phyloP scores from a whole-genome alignment of 53 echinoderm and acorn worm genomes.

The Paracentrotus lividus region DNA sequence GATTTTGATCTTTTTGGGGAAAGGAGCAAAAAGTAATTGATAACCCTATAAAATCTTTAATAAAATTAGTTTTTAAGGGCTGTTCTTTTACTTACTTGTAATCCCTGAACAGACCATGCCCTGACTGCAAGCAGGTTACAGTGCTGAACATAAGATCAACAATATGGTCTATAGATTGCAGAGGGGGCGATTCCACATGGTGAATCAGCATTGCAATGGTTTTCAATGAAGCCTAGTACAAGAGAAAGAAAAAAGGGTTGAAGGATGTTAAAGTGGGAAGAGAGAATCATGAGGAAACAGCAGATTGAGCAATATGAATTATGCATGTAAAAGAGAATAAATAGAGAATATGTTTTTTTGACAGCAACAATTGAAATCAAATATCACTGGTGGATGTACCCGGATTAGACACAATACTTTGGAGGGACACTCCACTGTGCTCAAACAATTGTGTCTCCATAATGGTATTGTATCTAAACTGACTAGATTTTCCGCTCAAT shows the following conservation, averaged over 20 bases:
- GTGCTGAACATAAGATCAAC: conserved; percentile 74
- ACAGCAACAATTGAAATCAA: too few species aligned
- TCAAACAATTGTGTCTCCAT: too few species aligned
- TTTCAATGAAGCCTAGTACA: conserved; percentile 79
- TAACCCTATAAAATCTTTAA: too few species aligned
- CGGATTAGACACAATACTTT: too few species aligned
- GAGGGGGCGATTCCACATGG: conserved; percentile 66
- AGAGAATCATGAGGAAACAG: neutral
- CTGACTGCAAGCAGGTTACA: conserved; percentile 65
- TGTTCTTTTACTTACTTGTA: conserved; percentile 40
- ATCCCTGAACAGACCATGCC: conserved; percentile 45
- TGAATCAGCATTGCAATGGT: conserved; percentile 72
- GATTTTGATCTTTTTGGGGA: too few species aligned
- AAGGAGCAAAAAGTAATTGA: too few species aligned
- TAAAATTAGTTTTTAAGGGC: neutral
- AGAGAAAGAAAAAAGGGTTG: neutral
- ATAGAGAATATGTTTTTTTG: too few species aligned
- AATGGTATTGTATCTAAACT: too few species aligned
- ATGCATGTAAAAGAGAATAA: neutral
- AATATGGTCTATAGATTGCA: conserved; percentile 76
- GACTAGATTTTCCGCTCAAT: too few species aligned
- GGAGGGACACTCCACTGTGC: too few species aligned
- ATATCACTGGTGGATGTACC: too few species aligned
- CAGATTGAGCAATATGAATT: too few species aligned
- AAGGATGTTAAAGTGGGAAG: neutral